These are phyloP conservation scores for Horisme vitalbata DNA, from an alignment of 2,888 invertebrate genomes.

Conservation along the genomic window DNA sequence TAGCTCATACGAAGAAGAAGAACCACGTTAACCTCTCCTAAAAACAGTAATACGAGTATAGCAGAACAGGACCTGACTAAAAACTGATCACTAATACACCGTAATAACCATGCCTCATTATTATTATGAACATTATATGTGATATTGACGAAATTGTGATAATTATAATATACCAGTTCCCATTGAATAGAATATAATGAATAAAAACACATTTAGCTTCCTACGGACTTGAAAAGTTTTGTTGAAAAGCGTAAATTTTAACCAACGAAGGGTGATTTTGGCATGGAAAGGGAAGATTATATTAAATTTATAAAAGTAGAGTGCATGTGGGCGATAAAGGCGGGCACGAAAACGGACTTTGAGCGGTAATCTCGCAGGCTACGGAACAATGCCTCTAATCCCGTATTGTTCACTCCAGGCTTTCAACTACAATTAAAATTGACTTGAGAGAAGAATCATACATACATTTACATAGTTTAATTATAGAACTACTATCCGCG, in stretches of 20 bases:
- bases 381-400: constrained; percentile 12
- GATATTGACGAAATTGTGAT: no score
- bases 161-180: no score
- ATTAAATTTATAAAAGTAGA: constrained; percentile 17
- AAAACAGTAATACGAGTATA: no score
- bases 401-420: constrained; percentile 8
- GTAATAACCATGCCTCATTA: no score
- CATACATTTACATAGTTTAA: neutral
- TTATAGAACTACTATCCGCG: no score
- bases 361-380: constrained; percentile 16
- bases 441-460: constrained; percentile 4
- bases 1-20: no score
- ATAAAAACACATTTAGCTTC: no score
- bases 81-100: no score
- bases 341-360: constrained; percentile 18
- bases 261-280: neutral
- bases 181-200: no score
- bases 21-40: no score
- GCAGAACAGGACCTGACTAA: no score
- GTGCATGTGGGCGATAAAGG: constrained; percentile 23
- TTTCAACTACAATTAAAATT: constrained; percentile 15
- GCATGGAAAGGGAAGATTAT: constrained; percentile 4
- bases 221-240: neutral
- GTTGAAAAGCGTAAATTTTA: neutral
- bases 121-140: no score